Conservation (phyloP, 2,113 vertebrate genomes). For the Tauraco erythrolophus region DNA sequence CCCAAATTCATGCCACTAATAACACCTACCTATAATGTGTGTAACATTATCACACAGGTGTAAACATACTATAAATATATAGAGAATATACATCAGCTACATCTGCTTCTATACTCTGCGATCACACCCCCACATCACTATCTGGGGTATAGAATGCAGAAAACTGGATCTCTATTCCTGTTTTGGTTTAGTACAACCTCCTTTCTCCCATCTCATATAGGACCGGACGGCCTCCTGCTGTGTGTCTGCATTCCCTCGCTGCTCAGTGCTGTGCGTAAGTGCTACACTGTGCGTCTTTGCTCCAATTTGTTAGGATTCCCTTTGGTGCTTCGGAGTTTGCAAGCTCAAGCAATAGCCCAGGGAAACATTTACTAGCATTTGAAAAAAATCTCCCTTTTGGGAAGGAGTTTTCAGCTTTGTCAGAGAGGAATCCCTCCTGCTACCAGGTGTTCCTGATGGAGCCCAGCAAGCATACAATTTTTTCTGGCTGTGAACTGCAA, state of each 20-base stretch:
- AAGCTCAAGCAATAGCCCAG: not conserved
- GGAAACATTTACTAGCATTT: not conserved
- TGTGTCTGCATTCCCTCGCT: not conserved
- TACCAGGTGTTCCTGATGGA: not conserved
- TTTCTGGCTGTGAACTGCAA: not conserved
- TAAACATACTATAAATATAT: not conserved
- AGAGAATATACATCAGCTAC: not conserved
- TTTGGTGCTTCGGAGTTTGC: not conserved
- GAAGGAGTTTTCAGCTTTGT: not conserved
- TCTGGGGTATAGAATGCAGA: not conserved
- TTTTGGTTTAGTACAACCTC: not conserved
- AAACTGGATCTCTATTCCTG: not conserved
- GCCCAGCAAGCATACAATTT: not conserved
- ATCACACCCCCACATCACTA: not conserved
- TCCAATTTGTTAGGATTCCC: not conserved
- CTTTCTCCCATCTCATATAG: rapidly evolving
- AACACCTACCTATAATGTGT: not conserved
- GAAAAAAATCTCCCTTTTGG: not conserved
- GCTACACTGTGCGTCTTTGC: rapidly evolving
- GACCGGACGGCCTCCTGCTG: not conserved
- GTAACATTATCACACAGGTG: rapidly evolving
- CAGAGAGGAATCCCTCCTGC: not conserved
- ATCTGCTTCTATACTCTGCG: not conserved
- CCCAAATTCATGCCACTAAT: not conserved
- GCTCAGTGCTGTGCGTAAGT: rapidly evolving